Conservation (phyloP, 2,888 invertebrate genomes). For the Terebella lapidaria region DNA sequence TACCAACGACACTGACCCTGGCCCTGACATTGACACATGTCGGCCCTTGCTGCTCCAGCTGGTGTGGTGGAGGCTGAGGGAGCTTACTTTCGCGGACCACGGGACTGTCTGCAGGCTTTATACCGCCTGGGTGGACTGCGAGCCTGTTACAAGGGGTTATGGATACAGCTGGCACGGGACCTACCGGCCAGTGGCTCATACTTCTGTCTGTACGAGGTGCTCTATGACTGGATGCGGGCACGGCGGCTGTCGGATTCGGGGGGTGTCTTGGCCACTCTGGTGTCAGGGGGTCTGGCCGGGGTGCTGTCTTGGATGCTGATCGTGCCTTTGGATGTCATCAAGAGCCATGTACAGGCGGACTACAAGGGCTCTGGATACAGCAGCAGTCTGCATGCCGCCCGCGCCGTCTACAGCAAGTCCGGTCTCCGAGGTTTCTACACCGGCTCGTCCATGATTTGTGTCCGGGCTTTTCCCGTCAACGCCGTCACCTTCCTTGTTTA, state of each 20-base stretch:
- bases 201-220: not conserved
- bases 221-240: not conserved
- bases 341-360: constrained; percentile 70
- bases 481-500: constrained; percentile 61
- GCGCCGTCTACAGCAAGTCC: constrained; percentile 58
- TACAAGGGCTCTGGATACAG: constrained; percentile 55
- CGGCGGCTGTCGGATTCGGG: constrained; percentile 39
- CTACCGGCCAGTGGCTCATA: constrained; percentile 2
- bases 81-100: not conserved
- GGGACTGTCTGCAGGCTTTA: not conserved
- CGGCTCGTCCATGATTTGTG: constrained; percentile 55
- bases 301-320: constrained; percentile 65
- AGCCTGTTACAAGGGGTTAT: not conserved
- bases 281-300: constrained; percentile 56
- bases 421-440: constrained; percentile 62
- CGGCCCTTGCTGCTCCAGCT: too few relatives aligned
- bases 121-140: not conserved
- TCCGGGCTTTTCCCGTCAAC: constrained; percentile 66
- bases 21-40: too few relatives aligned
- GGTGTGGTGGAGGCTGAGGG: not conserved
- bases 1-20: too few relatives aligned
- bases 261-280: constrained; percentile 35
- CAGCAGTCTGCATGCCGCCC: constrained; percentile 59
- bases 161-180: not conserved
- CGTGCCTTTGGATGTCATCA: constrained; percentile 70